Conservation (phyloP, 2,113 vertebrate genomes). For the Hydrolagus affinis region DNA sequence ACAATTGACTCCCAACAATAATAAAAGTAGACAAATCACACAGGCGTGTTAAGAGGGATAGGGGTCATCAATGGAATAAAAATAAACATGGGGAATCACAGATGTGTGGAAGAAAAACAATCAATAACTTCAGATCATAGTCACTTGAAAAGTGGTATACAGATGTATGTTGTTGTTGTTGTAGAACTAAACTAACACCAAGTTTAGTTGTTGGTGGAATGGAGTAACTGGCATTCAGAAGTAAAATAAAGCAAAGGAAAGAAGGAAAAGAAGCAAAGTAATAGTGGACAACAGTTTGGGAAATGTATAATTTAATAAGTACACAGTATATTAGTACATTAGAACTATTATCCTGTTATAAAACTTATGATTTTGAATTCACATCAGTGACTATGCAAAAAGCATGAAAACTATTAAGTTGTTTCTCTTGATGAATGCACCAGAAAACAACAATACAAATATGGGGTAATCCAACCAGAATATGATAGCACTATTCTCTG, state of each 20-base stretch:
- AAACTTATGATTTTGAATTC: not conserved
- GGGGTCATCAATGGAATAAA: not conserved
- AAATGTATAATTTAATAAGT: not conserved
- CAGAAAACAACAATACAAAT: not conserved
- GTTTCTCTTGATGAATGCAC: not conserved
- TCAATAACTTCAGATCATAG: not conserved
- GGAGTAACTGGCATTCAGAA: not conserved
- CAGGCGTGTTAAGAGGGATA: too few species aligned
- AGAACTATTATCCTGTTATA: not conserved
- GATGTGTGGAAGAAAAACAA: too few species aligned
- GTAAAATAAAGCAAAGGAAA: not conserved
- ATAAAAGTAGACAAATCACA: too few species aligned
- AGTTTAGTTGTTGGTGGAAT: not conserved
- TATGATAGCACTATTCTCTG: not conserved
- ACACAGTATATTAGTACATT: not conserved
- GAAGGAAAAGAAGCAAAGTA: not conserved
- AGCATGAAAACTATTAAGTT: not conserved
- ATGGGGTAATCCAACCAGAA: not conserved
- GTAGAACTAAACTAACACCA: not conserved
- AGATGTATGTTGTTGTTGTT: too few species aligned
- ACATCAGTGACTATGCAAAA: not conserved
- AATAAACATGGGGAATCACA: too few species aligned
- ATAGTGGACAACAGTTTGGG: not conserved
- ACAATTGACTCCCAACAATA: too few species aligned
- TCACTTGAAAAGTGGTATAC: not conserved